Evolutionary conservation across 2,797 vertebrate species (phyloP).

Genomic region (Enteromius treurensis): DNA sequence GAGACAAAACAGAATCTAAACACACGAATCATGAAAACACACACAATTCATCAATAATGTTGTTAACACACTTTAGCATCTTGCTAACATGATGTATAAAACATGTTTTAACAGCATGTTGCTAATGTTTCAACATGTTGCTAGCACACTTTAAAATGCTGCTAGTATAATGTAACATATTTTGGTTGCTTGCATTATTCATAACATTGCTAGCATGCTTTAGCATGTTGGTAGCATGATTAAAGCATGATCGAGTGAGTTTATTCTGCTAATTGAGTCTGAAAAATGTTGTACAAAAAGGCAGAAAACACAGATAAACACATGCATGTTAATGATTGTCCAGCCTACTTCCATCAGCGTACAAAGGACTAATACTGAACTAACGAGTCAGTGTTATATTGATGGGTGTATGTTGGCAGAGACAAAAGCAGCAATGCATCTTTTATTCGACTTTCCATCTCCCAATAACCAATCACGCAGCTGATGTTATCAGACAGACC

Average conservation of each 20-base stretch:
- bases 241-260: too few relatives aligned
- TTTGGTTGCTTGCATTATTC: too few relatives aligned
- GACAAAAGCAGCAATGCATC: neutral
- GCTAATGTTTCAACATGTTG: neutral
- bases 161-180: neutral
- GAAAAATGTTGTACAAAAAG: neutral
- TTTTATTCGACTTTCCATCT: slow-evolving; percentile 5
- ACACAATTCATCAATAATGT: neutral
- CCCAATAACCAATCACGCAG: neutral
- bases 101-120: too few relatives aligned
- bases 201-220: too few relatives aligned
- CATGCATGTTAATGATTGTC: neutral
- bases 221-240: neutral
- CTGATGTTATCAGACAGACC: slow-evolving; percentile 6
- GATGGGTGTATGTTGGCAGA: neutral
- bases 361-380: neutral
- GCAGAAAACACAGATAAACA: neutral
- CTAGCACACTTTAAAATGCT: neutral
- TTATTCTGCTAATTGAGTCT: neutral
- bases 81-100: neutral
- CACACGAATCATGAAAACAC: too few relatives aligned
- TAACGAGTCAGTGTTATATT: neutral
- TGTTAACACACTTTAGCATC: neutral
- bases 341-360: neutral
- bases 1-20: too few relatives aligned